Conservation (phyloP, 2,797 vertebrate species). For the Malacoctenus gilli region DNA sequence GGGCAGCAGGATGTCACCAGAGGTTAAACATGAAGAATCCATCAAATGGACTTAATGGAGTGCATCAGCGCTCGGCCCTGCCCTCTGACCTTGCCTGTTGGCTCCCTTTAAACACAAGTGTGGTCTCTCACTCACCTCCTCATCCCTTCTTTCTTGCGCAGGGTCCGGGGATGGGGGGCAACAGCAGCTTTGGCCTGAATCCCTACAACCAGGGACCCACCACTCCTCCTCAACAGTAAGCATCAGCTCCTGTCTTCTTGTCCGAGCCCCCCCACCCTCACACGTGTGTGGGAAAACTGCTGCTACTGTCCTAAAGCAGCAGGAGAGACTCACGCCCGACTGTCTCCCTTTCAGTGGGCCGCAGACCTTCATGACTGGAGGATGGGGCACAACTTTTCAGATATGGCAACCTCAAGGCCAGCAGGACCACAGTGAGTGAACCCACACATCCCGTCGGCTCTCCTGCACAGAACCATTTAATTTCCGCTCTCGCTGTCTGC, state of each 20-base stretch:
- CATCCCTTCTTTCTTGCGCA: conserved; percentile 70
- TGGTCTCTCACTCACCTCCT: conserved; percentile 69
- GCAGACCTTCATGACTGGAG: conserved; percentile 94
- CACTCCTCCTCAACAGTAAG: conserved; percentile 96
- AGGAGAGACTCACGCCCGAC: neutral
- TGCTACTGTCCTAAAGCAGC: no score
- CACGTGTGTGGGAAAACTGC: no score
- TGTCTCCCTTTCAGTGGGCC: conserved; percentile 81
- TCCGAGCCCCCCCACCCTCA: neutral
- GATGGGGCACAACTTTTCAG: conserved; percentile 96
- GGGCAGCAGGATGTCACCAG: conserved; percentile 75
- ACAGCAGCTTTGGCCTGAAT: conserved; percentile 90
- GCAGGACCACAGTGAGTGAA: conserved; percentile 92
- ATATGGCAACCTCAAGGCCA: conserved; percentile 96
- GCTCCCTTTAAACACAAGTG: conserved; percentile 74
- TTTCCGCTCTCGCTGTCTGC: no score
- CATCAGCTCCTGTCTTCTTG: neutral
- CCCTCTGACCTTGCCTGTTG: conserved; percentile 78
- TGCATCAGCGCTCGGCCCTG: conserved; percentile 71
- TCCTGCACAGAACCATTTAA: no score
- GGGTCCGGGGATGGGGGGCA: conserved; percentile 89
- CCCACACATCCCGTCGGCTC: no score
- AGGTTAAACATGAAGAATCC: conserved; percentile 83
- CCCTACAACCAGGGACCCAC: conserved; percentile 92
- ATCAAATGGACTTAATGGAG: conserved; percentile 83